Conservation (phyloP, 2,888 invertebrate species). For the Atrina japonica region DNA sequence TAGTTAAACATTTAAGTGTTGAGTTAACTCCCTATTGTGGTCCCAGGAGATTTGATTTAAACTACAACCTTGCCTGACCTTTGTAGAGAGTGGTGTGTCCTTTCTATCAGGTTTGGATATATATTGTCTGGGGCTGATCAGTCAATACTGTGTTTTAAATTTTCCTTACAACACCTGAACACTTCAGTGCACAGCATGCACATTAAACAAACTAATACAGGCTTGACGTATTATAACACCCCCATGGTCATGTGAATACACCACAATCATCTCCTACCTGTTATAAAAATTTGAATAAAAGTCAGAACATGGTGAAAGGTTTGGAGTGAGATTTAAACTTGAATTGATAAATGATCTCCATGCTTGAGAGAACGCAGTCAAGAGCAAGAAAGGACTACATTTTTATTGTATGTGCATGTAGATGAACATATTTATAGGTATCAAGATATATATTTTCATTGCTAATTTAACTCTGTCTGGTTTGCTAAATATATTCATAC, state of each 20-base stretch:
- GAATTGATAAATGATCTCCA: too few relatives aligned
- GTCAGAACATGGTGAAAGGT: not conserved
- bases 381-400: not conserved
- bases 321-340: too few relatives aligned
- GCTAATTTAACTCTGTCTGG: too few relatives aligned
- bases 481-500: too few relatives aligned
- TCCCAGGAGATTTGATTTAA: not conserved
- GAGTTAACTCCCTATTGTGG: not conserved
- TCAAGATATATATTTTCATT: too few relatives aligned
- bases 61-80: slow-evolving; percentile 26
- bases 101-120: slow-evolving; percentile 27
- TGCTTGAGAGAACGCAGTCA: too few relatives aligned
- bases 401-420: too few relatives aligned
- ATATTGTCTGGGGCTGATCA: slow-evolving; percentile 27
- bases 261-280: slow-evolving; percentile 2
- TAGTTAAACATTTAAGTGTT: too few relatives aligned
- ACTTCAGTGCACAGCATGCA: slow-evolving; percentile 13
- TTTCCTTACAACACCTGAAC: slow-evolving; percentile 21
- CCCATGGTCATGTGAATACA: slow-evolving; percentile 17
- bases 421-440: too few relatives aligned
- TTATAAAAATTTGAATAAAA: slow-evolving; percentile 4
- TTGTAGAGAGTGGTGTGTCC: slow-evolving; percentile 28
- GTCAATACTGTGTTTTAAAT: slow-evolving; percentile 28
- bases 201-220: slow-evolving; percentile 5
- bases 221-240: slow-evolving; percentile 7